Base-by-base conservation (phyloP, 2,888 invertebrate genomes). In the Dasysyrphus albostriatus region DNA sequence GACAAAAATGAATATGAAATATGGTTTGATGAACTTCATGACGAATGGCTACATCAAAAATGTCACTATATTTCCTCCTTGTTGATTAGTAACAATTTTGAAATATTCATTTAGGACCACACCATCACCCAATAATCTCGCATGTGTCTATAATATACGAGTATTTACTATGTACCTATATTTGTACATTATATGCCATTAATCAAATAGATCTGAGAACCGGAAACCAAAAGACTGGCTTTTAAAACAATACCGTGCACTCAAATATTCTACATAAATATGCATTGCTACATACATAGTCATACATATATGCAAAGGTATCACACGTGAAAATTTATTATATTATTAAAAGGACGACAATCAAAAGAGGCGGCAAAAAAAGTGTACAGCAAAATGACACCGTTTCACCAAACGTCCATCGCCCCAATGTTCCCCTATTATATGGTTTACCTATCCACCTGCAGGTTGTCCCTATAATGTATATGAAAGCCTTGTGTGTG, bases 341-440 rank as follows among this genome's bases (percentile, higher is more conserved):
- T 83, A 78, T 83, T 78, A 87, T 87, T 78, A 83, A 87, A 87
- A 85, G 61, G 61, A 82, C 82, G 61, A 77, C 77, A 73, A 76
- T 73, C 54, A 73, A 73, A 76, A 32, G 59, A 69, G 61, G 73
- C 61, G 82, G 47, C 1, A 47, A 51, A 54, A 63, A 65, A 19
- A 16, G n/a, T 8, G 7, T 12, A 34, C 49, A 67, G 14, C 49
- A 49, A 67, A 67, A 19, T 49, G 49, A 67, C 67, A 24, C 32
- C n/a, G 19, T 32, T n/a, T 32, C 42, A 47, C 47, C 65, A 47
- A n/a, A 47, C 47, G 63, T 65, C 63, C 59, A 37, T 32, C 8
- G 39, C 37, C 16, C 32, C 58, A 59, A 61, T 42, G 19, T 14
- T 42, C 61, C 61, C 61, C 61, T 61, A 61, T 42, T 24, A 7